Conservation (phyloP, 2,113 vertebrate species). For the Ardeotis arabs region DNA sequence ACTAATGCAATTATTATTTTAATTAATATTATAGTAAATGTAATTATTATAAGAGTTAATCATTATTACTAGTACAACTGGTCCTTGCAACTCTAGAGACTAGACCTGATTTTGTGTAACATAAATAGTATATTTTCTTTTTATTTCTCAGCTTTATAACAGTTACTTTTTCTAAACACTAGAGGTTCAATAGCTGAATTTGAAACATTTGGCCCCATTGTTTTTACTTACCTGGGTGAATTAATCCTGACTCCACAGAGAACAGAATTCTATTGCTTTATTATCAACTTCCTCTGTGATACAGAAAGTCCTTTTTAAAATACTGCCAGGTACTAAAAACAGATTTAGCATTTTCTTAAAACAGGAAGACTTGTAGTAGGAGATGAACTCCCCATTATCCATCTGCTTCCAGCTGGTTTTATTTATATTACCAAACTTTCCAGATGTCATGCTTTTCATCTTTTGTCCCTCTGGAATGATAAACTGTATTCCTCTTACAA, state of each 20-base stretch:
- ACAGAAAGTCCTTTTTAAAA: conserved; percentile 8
- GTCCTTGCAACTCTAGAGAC: neutral
- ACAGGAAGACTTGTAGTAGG: conserved; percentile 47
- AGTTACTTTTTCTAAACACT: neutral
- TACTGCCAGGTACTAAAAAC: conserved; percentile 14
- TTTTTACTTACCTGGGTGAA: neutral
- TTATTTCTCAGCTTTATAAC: neutral
- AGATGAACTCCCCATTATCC: conserved; percentile 50
- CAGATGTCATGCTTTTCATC: conserved; percentile 54
- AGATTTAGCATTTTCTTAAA: conserved; percentile 35
- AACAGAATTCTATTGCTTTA: neutral
- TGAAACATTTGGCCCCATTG: neutral
- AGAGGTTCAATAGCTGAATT: neutral
- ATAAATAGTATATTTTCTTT: neutral
- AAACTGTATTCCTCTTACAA: conserved; percentile 20
- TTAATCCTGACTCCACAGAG: neutral
- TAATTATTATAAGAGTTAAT: neutral
- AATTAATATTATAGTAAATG: neutral
- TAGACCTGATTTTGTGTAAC: neutral
- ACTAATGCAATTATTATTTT: neutral
- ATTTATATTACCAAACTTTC: conserved; percentile 38
- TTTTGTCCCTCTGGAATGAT: conserved; percentile 5
- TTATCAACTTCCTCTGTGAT: conserved; percentile 30
- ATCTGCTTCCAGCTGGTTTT: conserved; percentile 72
- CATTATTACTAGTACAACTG: neutral